Conservation (phyloP, 2,797 vertebrate species). For the Melanotaenia boesemani region DNA sequence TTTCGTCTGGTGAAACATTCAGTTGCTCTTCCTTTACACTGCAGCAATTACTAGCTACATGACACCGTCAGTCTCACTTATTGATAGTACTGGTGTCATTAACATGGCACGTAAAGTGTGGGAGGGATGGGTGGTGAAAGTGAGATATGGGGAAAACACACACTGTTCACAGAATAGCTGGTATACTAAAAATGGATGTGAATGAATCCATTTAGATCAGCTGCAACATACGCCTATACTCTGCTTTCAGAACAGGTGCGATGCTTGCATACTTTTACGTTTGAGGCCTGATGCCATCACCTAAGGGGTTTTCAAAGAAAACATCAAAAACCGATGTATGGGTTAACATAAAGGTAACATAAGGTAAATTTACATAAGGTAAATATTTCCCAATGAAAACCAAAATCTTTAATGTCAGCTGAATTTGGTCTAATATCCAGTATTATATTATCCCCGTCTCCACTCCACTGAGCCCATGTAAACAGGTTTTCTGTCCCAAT, state of each 20-base stretch:
- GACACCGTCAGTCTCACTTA: background rate
- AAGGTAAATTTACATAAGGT: no score
- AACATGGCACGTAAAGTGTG: background rate
- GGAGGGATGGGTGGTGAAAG: background rate
- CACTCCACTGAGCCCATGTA: background rate
- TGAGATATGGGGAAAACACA: background rate
- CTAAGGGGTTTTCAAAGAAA: background rate
- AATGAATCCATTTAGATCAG: background rate
- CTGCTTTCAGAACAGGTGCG: background rate
- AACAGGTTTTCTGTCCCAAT: constrained; percentile 29
- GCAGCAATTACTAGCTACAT: background rate
- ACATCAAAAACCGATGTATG: background rate
- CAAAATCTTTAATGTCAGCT: background rate
- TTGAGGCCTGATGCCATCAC: background rate
- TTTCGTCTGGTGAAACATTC: background rate
- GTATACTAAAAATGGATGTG: background rate
- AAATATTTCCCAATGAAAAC: background rate
- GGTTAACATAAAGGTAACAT: background rate
- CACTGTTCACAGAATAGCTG: background rate
- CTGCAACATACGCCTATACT: background rate
- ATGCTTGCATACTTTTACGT: background rate
- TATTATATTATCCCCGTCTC: constrained; percentile 18
- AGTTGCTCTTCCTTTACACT: background rate
- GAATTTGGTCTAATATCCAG: constrained; percentile 14
- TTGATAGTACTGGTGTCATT: background rate